Conservation (phyloP, 2,888 invertebrate species). For the Lordiphosa fenestrarum region DNA sequence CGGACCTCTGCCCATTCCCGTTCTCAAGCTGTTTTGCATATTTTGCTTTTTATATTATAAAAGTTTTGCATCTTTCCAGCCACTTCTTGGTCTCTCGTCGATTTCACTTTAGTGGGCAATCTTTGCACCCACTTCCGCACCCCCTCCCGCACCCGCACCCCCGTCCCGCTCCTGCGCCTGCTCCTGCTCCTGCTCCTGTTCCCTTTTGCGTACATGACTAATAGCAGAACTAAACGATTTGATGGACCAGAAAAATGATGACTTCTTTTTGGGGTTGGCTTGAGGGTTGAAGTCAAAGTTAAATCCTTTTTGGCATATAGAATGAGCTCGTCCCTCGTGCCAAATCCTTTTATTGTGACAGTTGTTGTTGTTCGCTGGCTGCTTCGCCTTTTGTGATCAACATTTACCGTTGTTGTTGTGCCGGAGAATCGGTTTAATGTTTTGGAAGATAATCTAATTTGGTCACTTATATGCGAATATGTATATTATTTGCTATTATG, state of each 20-base stretch:
- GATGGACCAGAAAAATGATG: conserved; percentile 79
- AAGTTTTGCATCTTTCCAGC: conserved; percentile 64
- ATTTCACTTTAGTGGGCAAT: conserved; percentile 60
- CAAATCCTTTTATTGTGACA: conserved; percentile 72
- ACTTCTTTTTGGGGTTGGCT: conserved; percentile 66
- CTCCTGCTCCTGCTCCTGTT: conserved; percentile 5
- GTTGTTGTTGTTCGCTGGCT: conserved; percentile 53
- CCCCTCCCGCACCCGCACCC: background rate
- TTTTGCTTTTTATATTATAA: conserved; percentile 71
- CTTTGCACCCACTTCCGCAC: conserved; percentile 7
- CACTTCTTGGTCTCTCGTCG: conserved; percentile 56
- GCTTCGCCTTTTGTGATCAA: conserved; percentile 60
- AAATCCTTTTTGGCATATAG: conserved; percentile 40
- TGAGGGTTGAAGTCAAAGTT: conserved; percentile 46
- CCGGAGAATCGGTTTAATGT: conserved; percentile 77
- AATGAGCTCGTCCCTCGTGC: conserved; percentile 33
- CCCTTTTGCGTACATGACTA: conserved; percentile 66
- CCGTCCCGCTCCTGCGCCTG: too few relatives aligned
- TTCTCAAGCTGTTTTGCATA: conserved; percentile 56
- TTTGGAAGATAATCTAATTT: conserved; percentile 80
- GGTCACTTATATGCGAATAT: conserved; percentile 80
- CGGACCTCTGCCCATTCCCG: background rate
- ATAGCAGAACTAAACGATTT: conserved; percentile 79
- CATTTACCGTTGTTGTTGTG: conserved; percentile 72
- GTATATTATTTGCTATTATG: conserved; percentile 75